These are phyloP conservation scores for Aulostomus chinensis DNA, from an alignment of 2,797 vertebrate species.

Conservation along the genomic window DNA sequence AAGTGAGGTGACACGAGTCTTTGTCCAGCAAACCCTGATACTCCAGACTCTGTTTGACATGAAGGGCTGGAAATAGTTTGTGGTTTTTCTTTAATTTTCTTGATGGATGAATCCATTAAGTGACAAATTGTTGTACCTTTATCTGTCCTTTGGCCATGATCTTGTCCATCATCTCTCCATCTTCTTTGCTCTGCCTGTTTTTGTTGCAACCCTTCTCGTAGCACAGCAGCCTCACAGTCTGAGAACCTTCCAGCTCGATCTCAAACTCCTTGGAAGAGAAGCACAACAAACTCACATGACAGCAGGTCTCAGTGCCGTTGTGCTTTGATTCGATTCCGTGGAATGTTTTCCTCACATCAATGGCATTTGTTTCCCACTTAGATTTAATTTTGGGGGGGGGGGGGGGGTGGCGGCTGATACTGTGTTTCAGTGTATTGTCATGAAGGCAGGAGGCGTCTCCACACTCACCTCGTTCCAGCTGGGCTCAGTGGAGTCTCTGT, in stretches of 20 bases:
- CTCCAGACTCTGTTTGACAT: too few relatives aligned
- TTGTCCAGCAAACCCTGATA: too few relatives aligned
- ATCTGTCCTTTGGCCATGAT: slow-evolving; percentile 92
- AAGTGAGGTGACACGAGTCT: too few relatives aligned
- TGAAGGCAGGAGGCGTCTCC: too few relatives aligned
- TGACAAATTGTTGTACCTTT: too few relatives aligned
- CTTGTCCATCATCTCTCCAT: slow-evolving; percentile 85
- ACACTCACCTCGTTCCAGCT: slow-evolving; percentile 96
- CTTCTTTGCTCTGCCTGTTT: slow-evolving; percentile 86
- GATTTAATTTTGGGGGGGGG: too few relatives aligned
- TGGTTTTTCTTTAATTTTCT: too few relatives aligned
- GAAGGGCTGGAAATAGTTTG: too few relatives aligned
- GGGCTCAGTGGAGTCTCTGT: slow-evolving; percentile 90
- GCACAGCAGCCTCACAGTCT: slow-evolving; percentile 90
- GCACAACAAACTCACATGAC: background rate
- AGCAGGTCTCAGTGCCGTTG: background rate
- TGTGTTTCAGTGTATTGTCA: too few relatives aligned
- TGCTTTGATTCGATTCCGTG: background rate
- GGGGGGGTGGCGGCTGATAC: too few relatives aligned
- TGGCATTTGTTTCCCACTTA: too few relatives aligned
- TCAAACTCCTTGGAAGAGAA: slow-evolving; percentile 89
- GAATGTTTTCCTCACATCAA: background rate
- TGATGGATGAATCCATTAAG: too few relatives aligned
- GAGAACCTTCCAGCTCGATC: slow-evolving; percentile 95
- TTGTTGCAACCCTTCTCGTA: slow-evolving; percentile 92